Base-by-base conservation (phyloP, 2,113 vertebrate species). In the Anas platyrhynchos region DNA sequence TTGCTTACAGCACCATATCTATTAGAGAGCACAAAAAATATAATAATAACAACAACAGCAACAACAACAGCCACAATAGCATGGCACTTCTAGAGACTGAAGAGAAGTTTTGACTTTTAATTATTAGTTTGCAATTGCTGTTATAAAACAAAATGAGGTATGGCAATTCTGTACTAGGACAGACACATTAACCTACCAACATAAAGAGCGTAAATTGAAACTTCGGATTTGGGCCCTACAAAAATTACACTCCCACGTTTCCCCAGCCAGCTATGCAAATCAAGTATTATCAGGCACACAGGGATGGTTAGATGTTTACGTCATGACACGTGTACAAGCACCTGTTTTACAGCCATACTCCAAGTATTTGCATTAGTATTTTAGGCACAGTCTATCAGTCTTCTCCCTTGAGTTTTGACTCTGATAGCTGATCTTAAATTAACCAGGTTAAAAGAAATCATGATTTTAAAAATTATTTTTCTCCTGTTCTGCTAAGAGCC, bases 31-130 rank as follows among this genome's bases (percentile, higher is more conserved):
- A 61, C 5, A 17, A 14, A 31, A 79, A 79, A 41, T 48, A 52
- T 16, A 50, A 25, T 50, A 0, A 0, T 72, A 41, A 52, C 11
- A 0, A 0, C 7, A 18, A 31, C 9, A 46, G 11, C 38, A 41
- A 41, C 13, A 41, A 41, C 41, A 41, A 23, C 46, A 78, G 8
- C 1, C 17, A 65, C 8, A 17, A 9, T 27, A 52, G 20, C 9
- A 26, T 38, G 14, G 11, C 14, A 89, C 2, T 6, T 58, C 25
- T 43, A 36, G 9, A 43, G 9, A 62, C 16, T 75, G 10, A 18
- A 55, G n/a, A 44, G 6, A 7, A 58, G 20, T 5, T 27, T 46
- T 18, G 26, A 10, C 72, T 58, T 68, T 38, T 5, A 59, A 52
- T 58, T 43, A 46, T 23, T 46, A 63, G 32, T 73, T 91, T 80